Evolutionary conservation across 2,888 invertebrate species (phyloP), one percentile per base, ranked within the genome.

Genomic region (Platycnemis pennipes): DNA sequence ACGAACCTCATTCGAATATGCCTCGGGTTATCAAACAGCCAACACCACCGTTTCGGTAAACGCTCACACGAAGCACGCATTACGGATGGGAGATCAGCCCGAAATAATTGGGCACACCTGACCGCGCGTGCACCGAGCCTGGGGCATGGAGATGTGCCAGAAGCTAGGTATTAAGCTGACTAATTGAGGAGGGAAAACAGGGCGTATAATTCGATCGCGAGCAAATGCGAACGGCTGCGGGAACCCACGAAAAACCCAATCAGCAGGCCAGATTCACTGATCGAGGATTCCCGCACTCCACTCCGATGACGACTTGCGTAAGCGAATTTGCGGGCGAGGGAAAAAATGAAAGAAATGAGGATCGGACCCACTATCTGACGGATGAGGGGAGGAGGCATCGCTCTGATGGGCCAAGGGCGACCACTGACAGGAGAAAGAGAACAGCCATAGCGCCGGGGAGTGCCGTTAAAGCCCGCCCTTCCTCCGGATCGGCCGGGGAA

Each of bases 321-420:
- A 77, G 77, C 37, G 31, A 26, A 4, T 1, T 2, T 26, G n/a
- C n/a, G 26, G 26, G 63, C 63, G 63, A n/a, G n/a, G 19, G 11
- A 63, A 49, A 77, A 77, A 37, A 77, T 37, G 16, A 77, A 31
- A 77, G 63, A 49, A 16, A 49, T 8, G 49, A 49, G 49, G 49
- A 77, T 77, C 37, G 77, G 11, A 16, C 26, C 37, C 11, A 77
- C 77, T 3, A 77, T 37, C 16, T 8, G 77, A 13, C 3, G 37
- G 77, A 63, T 2, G 63, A 11, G 77, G 77, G 11, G 37, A 37
- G 31, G 26, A 77, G 37, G 77, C 13, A 22, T 19, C 53, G 42
- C 44, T 89, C 89, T 63, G 56, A 89, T 56, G 56, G 42, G 89
- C 89, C 89, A 89, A 89, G 56, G 89, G 56, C 89, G 56, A 42